Conservation (phyloP, 2,888 invertebrate species). For the Mechanitis messenoides region DNA sequence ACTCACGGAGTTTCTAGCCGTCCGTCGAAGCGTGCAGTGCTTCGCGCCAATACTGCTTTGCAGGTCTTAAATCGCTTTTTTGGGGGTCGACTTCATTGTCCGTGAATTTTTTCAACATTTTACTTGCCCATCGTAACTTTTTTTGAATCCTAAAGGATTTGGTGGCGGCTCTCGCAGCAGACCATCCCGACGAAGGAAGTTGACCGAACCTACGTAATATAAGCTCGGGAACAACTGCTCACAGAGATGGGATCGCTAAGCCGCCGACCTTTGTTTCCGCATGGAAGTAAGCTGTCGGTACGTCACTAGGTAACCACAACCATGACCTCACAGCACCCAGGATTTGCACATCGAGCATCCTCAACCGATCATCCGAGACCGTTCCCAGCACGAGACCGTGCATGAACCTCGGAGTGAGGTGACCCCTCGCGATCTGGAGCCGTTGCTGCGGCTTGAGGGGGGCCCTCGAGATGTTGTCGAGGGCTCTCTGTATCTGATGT, state of each 20-base stretch:
- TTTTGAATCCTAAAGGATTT: conserved; percentile 26
- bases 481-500: conserved; percentile 12
- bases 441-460: conserved; percentile 18
- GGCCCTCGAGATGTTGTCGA: conserved; percentile 21
- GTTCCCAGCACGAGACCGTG: conserved; percentile 43
- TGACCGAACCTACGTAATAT: conserved; percentile 28
- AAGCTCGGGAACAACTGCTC: background rate
- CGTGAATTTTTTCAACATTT: conserved; percentile 16
- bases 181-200: conserved; percentile 27
- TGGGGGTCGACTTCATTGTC: background rate
- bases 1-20: conserved; percentile 11
- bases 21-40: conserved; percentile 11
- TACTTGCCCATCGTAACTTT: conserved; percentile 26
- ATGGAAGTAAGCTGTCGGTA: conserved; percentile 37
- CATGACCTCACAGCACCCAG: conserved; percentile 34
- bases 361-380: conserved; percentile 32
- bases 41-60: conserved; percentile 10
- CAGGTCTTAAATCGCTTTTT: background rate
- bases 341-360: conserved; percentile 39
- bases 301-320: conserved; percentile 39
- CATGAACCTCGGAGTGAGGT: conserved; percentile 45
- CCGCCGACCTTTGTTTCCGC: conserved; percentile 30
- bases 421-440: conserved; percentile 34
- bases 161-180: conserved; percentile 30
- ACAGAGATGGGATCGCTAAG: background rate